phyloP scores from a whole-genome alignment of 2,797 vertebrate genomes.

The Premnoplex brunnescens region DNA sequence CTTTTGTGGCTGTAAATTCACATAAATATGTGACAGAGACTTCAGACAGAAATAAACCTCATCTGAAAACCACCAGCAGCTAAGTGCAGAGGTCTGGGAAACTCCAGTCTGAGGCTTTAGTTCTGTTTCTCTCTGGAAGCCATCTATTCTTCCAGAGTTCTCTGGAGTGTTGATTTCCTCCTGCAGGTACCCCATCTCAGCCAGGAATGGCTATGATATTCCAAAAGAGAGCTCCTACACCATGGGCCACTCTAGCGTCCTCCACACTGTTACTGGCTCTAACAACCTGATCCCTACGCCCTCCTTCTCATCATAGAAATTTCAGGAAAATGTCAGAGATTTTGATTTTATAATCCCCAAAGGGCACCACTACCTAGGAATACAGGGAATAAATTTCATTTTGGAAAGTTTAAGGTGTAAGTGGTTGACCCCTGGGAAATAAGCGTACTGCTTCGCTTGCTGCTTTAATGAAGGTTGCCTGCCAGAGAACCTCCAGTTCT shows the following conservation, averaged over 20 bases:
- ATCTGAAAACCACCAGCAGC: neutral
- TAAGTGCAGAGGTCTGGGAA: neutral
- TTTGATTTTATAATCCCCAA: constrained; percentile 15
- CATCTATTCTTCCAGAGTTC: neutral
- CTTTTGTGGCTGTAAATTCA: neutral
- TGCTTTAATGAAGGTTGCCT: constrained; percentile 39
- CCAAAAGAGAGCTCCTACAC: neutral
- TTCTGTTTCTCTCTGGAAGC: neutral
- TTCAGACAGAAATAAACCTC: neutral
- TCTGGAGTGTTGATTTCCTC: neutral
- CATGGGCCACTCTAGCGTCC: neutral
- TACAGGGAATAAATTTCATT: neutral
- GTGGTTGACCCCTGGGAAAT: constrained; percentile 35
- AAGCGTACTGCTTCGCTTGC: neutral
- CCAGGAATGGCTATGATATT: neutral
- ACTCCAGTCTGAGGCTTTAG: neutral
- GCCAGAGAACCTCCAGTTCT: neutral
- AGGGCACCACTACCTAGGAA: neutral
- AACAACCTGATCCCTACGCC: neutral
- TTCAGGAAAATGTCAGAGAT: constrained; percentile 26
- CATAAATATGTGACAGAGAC: neutral
- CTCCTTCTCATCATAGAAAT: neutral
- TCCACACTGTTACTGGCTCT: neutral
- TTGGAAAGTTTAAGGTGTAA: constrained; percentile 29
- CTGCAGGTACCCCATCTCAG: neutral